phyloP scores from a whole-genome alignment of 1,140 invertebrate species.

The Drosophila subobscura region DNA sequence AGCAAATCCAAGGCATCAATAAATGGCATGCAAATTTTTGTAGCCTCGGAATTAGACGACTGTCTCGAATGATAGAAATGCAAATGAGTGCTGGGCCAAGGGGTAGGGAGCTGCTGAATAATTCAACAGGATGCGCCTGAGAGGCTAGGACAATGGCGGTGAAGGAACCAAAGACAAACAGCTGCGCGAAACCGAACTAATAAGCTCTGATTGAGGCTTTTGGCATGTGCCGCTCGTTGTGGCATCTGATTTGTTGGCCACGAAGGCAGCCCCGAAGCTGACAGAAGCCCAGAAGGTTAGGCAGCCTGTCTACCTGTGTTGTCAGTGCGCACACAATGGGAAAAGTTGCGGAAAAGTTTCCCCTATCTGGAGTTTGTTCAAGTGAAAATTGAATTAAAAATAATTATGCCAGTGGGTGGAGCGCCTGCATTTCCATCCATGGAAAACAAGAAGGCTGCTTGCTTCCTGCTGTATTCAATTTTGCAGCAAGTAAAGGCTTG shows the following conservation, averaged over 20 bases:
- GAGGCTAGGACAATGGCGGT: not conserved
- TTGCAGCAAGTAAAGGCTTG: not conserved
- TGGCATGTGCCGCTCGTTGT: slow-evolving; percentile 66
- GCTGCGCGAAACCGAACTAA: slow-evolving; percentile 51
- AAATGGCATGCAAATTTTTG: slow-evolving; percentile 67
- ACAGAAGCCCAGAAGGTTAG: too few species aligned
- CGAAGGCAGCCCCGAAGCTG: not conserved
- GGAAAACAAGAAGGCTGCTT: slow-evolving; percentile 9
- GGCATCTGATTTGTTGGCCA: slow-evolving; percentile 56
- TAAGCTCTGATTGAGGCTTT: slow-evolving; percentile 71
- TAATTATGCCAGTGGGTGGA: not conserved
- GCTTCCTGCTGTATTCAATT: slow-evolving; percentile 11
- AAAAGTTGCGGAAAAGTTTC: slow-evolving; percentile 33
- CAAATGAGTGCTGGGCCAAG: slow-evolving; percentile 53
- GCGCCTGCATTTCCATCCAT: slow-evolving; percentile 19
- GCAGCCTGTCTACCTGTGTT: slow-evolving; percentile 11
- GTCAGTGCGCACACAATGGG: slow-evolving; percentile 6
- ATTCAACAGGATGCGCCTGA: slow-evolving; percentile 64
- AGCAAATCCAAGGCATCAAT: slow-evolving; percentile 57
- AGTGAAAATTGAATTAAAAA: slow-evolving; percentile 32
- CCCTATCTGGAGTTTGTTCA: not conserved
- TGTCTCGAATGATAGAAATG: slow-evolving; percentile 55
- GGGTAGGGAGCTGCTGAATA: slow-evolving; percentile 54
- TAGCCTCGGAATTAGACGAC: slow-evolving; percentile 29
- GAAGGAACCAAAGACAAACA: slow-evolving; percentile 54